Evolutionary conservation across 2,113 vertebrate species (phyloP), one percentile per base, ranked within the genome.

Genomic region (Columba livia): DNA sequence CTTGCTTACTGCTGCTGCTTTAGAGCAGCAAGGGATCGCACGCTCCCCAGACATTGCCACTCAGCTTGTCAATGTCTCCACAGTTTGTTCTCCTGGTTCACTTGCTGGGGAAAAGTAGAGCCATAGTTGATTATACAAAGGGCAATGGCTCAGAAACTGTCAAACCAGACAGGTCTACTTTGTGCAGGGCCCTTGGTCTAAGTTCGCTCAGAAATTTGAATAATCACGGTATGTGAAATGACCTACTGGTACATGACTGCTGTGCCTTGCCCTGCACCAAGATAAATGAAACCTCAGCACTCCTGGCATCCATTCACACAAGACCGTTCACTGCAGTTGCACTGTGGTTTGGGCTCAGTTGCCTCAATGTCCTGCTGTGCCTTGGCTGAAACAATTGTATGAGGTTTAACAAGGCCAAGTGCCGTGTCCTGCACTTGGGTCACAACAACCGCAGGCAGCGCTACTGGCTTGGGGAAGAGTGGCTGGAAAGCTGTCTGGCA

Each of bases 191-290:
- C 23, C 64, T 21, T 6, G 1, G 1, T 18, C 47, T 4, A 40
- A 34, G 62, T 10, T 56, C 1, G 0, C 34, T 51, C 60, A 42
- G 53, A 61, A 62, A 36, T 71, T 9, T 32, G 50, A n/a, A 20
- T 77, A 32, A 77, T 42, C 21, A 12, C 1, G 0, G 10, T 6
- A 11, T 3, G 10, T 53, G 32, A 65, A 61, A 38, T 0, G 1
- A 34, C 12, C 17, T 16, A 38, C 36, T 44, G 67, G 17, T 32
- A 32, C 7, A 5, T 7, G 10, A 60, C 18, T 2, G 0, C 7
- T 4, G 40, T 25, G 72, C 32, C 66, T 38, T 36, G 71, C 25
- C 47, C n/a, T 48, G 53, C 36, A 11, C 50, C 51, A 9, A 62
- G 42, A 85, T 70, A 47, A 17, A 26, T 0, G 20, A 38, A 51